phyloP scores from a whole-genome alignment of 37 sponge, comb jelly and placozoan genomes.

The Cliona cf. orientalis region DNA sequence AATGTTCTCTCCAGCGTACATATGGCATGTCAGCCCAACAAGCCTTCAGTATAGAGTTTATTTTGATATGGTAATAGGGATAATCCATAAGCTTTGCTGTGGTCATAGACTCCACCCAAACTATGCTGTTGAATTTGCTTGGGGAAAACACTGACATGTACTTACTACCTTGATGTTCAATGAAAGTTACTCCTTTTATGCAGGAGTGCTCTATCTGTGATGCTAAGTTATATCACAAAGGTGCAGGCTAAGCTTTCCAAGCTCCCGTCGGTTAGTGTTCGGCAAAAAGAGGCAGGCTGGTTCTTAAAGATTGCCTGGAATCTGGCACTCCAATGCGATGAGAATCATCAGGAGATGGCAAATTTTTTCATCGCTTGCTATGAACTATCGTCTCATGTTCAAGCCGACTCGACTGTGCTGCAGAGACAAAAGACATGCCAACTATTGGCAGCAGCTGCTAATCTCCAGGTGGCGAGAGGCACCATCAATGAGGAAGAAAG shows the following conservation, averaged over 20 bases:
- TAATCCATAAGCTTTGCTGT: too few relatives aligned
- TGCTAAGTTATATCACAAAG: slow-evolving; percentile 15
- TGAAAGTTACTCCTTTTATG: background rate
- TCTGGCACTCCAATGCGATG: slow-evolving; percentile 74
- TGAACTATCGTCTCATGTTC: slow-evolving; percentile 25
- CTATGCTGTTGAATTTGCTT: slow-evolving; percentile 6
- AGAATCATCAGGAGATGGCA: slow-evolving; percentile 58
- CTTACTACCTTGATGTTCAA: background rate
- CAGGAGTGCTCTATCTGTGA: slow-evolving; percentile 14
- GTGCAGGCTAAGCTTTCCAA: background rate
- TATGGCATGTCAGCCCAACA: too few relatives aligned
- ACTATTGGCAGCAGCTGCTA: slow-evolving; percentile 82
- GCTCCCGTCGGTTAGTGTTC: background rate
- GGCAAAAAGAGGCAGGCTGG: slow-evolving; percentile 72
- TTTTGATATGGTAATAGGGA: too few relatives aligned
- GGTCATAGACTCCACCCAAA: background rate
- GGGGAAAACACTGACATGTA: too few relatives aligned
- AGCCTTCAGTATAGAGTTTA: too few relatives aligned
- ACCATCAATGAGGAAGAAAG: background rate
- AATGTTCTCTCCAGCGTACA: too few relatives aligned
- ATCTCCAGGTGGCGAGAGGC: slow-evolving; percentile 50
- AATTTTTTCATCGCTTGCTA: slow-evolving; percentile 64
- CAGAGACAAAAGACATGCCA: slow-evolving; percentile 78
- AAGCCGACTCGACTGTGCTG: slow-evolving; percentile 19
- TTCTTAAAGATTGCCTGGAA: slow-evolving; percentile 91